Conservation (phyloP, 2,888 invertebrate species). For the Trachelus tabidus region DNA sequence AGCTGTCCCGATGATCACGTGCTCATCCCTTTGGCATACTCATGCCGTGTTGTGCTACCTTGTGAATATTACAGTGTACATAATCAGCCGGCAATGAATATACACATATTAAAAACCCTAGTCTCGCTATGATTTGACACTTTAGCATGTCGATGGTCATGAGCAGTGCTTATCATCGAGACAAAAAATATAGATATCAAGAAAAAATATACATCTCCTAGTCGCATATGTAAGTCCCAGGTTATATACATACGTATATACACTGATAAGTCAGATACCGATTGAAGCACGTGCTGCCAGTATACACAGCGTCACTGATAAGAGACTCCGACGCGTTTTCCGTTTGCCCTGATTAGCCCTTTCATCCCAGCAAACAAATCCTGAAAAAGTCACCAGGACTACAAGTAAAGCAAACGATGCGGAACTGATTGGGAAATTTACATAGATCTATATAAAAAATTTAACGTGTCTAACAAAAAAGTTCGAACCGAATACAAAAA, state of each 20-base stretch:
- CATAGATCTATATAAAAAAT: background rate
- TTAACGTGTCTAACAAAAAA: too few species aligned
- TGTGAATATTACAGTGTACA: background rate
- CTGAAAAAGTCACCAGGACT: conserved; percentile 27
- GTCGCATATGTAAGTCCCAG: background rate
- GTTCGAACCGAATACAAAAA: background rate
- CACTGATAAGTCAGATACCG: background rate
- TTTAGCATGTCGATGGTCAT: background rate
- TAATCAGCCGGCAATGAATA: background rate
- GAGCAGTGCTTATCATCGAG: background rate
- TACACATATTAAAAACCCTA: background rate
- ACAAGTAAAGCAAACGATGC: conserved; percentile 16
- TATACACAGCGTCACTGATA: background rate
- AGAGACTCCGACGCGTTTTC: conserved; percentile 37
- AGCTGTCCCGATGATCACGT: conserved; percentile 37
- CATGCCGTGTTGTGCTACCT: background rate
- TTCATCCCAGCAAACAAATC: conserved; percentile 51
- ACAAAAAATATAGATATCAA: background rate
- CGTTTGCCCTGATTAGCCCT: conserved; percentile 50
- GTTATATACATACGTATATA: background rate
- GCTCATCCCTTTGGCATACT: conserved; percentile 29
- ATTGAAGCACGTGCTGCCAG: background rate
- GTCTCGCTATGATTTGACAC: background rate
- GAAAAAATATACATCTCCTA: background rate
- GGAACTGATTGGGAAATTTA: background rate